These are phyloP conservation scores for Dryobota labecula DNA, from an alignment of 2,888 invertebrate genomes.

Conservation along the genomic window DNA sequence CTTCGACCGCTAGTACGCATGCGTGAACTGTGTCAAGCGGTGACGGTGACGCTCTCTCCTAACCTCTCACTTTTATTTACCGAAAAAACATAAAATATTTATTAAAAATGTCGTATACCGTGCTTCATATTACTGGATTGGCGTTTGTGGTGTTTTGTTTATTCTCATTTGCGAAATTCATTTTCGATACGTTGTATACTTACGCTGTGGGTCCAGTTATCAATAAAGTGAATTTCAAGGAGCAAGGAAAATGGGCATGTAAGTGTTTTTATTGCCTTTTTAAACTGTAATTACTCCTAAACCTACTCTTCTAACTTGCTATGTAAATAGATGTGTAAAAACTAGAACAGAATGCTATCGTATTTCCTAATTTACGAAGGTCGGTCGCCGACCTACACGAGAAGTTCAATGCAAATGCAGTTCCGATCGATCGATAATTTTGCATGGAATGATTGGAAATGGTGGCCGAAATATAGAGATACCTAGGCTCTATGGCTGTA, in stretches of 20 bases:
- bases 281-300: background rate
- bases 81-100: conserved; percentile 49
- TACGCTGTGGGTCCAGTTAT: conserved; percentile 90
- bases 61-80: conserved; percentile 75
- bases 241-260: conserved; percentile 95
- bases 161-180: conserved; percentile 71
- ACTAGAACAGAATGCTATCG: background rate
- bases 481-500: background rate
- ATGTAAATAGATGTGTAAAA: background rate
- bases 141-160: conserved; percentile 78
- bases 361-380: conserved; percentile 13
- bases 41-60: conserved; percentile 76
- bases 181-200: conserved; percentile 76
- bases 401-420: conserved; percentile 47
- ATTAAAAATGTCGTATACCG: conserved; percentile 65
- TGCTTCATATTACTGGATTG: conserved; percentile 85
- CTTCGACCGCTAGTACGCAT: conserved; percentile 86
- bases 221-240: conserved; percentile 91
- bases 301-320: background rate
- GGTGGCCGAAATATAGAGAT: background rate
- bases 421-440: background rate
- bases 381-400: conserved; percentile 37
- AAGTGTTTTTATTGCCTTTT: conserved; percentile 78
- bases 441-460: background rate
- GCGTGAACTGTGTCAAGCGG: conserved; percentile 83